phyloP scores from a whole-genome alignment of 2,797 vertebrate species.

The Xerus rutilus region DNA sequence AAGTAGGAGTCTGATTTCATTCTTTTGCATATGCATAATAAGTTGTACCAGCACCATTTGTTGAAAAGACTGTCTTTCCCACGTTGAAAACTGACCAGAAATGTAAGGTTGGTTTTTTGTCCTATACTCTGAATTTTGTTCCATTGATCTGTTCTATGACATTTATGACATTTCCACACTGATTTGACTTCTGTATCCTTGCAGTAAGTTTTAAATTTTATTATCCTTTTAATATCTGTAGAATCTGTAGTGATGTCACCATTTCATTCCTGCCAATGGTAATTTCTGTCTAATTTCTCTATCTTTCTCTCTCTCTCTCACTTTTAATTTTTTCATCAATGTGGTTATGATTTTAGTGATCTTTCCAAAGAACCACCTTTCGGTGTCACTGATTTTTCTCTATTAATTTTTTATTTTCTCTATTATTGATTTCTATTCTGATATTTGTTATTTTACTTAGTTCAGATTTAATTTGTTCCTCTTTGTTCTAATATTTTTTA shows the following conservation, averaged over 20 bases:
- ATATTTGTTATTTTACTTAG: constrained; percentile 43
- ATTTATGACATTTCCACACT: not conserved
- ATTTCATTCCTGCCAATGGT: constrained; percentile 35
- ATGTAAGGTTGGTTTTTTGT: constrained; percentile 46
- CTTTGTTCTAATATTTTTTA: not conserved
- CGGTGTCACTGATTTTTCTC: constrained; percentile 51
- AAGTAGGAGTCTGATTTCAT: not conserved
- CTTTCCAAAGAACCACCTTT: constrained; percentile 49
- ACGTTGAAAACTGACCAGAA: constrained; percentile 52
- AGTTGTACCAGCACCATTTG: not conserved
- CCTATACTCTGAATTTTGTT: constrained; percentile 9
- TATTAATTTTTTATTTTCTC: constrained; percentile 54
- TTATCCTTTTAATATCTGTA: constrained; percentile 36
- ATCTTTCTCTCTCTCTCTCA: not conserved
- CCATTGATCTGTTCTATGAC: not conserved
- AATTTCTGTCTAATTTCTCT: constrained; percentile 31
- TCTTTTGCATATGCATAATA: not conserved
- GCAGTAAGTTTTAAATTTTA: not conserved
- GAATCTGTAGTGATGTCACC: not conserved
- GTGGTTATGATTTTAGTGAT: constrained; percentile 44
- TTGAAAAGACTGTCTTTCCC: constrained; percentile 14
- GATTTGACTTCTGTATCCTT: not conserved
- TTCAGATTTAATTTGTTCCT: constrained; percentile 52
- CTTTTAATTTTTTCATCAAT: constrained; percentile 36
- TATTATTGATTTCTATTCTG: constrained; percentile 65